Evolutionary conservation across 2,888 invertebrate species (phyloP), one percentile per base, ranked within the genome.

Genomic region (Hylaea fasciaria): DNA sequence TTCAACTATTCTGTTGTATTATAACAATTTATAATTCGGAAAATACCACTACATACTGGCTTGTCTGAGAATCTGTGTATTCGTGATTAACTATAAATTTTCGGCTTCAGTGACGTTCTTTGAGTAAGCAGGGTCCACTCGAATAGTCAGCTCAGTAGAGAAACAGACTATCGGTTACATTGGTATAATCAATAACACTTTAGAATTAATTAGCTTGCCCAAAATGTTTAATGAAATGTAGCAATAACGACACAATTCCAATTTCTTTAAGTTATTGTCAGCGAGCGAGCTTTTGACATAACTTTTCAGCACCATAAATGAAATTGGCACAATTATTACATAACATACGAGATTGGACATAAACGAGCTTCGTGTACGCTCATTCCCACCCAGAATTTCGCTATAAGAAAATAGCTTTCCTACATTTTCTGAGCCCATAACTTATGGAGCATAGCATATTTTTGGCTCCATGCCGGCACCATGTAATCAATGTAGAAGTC

Each of bases 371-470:
- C 51, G 44, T 48, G 44, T 45, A 52, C 48, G 51, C 43, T 47
- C 61, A 56, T 61, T 61, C 52, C 55, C 48, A 57, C 52, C 47
- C 51, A 48, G 66, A 53, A 57, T 59, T 65, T 53, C 56, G 62
- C 63, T 60, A 66, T 62, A 66, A 57, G 48, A 55, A 63, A 66
- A 62, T 58, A 61, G 58, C 62, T 63, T 57, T 52, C 61, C 59
- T 62, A 62, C 61, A 68, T 68, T 57, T 55, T 64, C 64, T 65
- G 58, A 61, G 50, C 59, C 52, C 61, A 61, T 61, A 65, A 62
- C 62, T 65, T 68, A 65, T 68, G 47, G 68, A 61, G 66, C 63
- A 64, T 47, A 61, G 57, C 60, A 64, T 68, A 59, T 44, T 63
- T 64, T 67, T 67, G 65, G 69, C 67, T 62, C 64, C 35, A 61